Evolutionary conservation across 2,113 vertebrate species (phyloP).

Genomic region (Acrocephalus kingi): DNA sequence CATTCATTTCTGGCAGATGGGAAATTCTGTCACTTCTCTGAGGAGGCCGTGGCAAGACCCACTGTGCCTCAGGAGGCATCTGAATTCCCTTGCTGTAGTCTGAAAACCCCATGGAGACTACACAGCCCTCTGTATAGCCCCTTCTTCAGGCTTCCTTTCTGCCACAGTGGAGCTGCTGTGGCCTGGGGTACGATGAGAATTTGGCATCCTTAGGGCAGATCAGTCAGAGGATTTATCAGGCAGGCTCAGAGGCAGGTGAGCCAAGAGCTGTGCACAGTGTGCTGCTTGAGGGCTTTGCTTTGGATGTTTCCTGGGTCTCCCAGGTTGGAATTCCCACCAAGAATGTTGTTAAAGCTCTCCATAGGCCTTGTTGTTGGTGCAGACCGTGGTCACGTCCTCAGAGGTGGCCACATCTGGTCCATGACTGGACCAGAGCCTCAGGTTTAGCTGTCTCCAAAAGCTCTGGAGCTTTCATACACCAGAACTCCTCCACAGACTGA

Average conservation of each 20-base stretch:
- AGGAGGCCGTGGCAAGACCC: not conserved
- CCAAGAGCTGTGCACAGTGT: not conserved
- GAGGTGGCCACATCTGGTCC: accelerated
- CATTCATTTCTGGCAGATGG: not conserved
- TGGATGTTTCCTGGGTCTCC: not conserved
- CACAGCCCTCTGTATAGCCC: accelerated
- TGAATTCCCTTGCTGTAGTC: not conserved
- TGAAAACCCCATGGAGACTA: not conserved
- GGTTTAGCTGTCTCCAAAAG: not conserved
- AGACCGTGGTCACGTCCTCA: accelerated
- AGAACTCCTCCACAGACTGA: not conserved
- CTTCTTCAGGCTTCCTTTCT: not conserved
- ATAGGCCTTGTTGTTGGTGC: not conserved
- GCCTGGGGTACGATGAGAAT: not conserved
- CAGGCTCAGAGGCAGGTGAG: not conserved
- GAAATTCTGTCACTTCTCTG: not conserved
- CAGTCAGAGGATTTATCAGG: not conserved
- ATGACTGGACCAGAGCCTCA: not conserved
- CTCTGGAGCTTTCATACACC: not conserved
- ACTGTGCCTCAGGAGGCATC: not conserved
- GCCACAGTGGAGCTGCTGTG: not conserved
- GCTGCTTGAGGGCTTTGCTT: not conserved
- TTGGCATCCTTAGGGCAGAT: not conserved
- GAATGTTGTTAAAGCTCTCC: not conserved
- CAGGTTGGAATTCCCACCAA: not conserved